Conservation (phyloP, 2,888 invertebrate genomes). For the Rhagium mordax region DNA sequence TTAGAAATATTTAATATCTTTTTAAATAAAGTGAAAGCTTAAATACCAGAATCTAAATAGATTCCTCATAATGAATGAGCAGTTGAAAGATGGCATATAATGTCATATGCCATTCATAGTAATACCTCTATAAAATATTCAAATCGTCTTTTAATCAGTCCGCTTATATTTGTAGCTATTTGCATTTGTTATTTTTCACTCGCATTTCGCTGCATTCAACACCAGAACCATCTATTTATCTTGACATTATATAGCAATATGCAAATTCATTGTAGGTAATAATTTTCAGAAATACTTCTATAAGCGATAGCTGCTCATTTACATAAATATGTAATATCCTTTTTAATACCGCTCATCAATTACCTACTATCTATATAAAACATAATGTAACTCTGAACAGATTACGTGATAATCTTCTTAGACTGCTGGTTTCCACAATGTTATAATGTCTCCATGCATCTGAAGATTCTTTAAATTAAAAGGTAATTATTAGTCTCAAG, state of each 20-base stretch:
- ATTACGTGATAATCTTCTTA: slow-evolving; percentile 14
- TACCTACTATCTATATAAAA: slow-evolving; percentile 9
- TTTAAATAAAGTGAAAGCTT: background rate
- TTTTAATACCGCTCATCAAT: slow-evolving; percentile 20
- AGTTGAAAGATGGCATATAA: background rate
- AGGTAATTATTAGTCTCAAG: background rate
- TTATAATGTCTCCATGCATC: slow-evolving; percentile 8
- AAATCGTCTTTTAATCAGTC: background rate
- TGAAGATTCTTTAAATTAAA: background rate
- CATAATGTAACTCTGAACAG: background rate
- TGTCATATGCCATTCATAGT: background rate
- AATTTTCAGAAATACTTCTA: slow-evolving; percentile 3
- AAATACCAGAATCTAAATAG: background rate
- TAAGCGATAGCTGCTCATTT: slow-evolving; percentile 16
- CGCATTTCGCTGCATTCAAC: background rate
- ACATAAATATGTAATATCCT: slow-evolving; percentile 8
- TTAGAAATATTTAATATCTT: background rate
- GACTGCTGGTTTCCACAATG: background rate
- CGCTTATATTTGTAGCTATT: background rate
- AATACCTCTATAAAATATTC: background rate
- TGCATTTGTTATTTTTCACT: background rate
- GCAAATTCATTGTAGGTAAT: slow-evolving; percentile 13
- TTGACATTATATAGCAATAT: background rate
- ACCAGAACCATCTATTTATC: background rate
- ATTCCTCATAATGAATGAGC: background rate